Evolutionary conservation across 92 coral and sea anemone species (phyloP).

Genomic region (Desmophyllum pertusum): DNA sequence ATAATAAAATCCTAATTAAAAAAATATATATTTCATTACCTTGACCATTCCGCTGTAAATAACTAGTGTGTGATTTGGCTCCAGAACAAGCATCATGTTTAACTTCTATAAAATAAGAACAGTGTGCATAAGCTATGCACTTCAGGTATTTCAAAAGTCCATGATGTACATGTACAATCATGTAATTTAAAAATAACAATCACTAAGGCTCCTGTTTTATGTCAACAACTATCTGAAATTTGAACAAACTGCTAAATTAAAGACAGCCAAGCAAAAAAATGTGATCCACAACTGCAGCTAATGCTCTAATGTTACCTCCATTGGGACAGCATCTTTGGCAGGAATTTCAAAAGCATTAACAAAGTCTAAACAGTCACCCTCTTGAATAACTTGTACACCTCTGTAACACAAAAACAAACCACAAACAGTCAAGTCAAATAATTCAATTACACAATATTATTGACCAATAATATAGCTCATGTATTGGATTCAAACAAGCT

Average conservation of each 20-base stretch:
- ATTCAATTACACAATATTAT: background rate
- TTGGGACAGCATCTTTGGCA: slow-evolving; percentile 88
- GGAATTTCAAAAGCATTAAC: slow-evolving; percentile 64
- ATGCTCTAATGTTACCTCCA: slow-evolving; percentile 56
- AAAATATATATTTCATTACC: slow-evolving; percentile 47
- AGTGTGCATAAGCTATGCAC: background rate
- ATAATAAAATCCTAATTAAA: background rate
- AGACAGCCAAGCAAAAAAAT: background rate
- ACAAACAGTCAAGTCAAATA: background rate
- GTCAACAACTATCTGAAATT: background rate
- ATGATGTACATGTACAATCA: no score
- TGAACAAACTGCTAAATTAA: background rate
- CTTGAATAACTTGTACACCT: slow-evolving; percentile 43
- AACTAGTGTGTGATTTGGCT: slow-evolving; percentile 61
- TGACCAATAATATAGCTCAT: background rate
- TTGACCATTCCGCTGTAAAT: slow-evolving; percentile 82
- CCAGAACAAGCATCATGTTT: slow-evolving; percentile 90
- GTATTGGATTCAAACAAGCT: background rate
- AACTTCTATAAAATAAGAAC: slow-evolving; percentile 52
- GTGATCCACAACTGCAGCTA: background rate
- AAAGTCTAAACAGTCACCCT: slow-evolving; percentile 20
- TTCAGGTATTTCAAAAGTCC: background rate
- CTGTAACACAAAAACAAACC: slow-evolving; percentile 12
- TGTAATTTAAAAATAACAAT: no score
- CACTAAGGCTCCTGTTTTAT: no score